A percentile compares a stretch with the other conserved stretches of the same genome.
phyloP scores from a whole-genome alignment of 2,888 invertebrate genomes.

The Drosophila maculinotata region DNA sequence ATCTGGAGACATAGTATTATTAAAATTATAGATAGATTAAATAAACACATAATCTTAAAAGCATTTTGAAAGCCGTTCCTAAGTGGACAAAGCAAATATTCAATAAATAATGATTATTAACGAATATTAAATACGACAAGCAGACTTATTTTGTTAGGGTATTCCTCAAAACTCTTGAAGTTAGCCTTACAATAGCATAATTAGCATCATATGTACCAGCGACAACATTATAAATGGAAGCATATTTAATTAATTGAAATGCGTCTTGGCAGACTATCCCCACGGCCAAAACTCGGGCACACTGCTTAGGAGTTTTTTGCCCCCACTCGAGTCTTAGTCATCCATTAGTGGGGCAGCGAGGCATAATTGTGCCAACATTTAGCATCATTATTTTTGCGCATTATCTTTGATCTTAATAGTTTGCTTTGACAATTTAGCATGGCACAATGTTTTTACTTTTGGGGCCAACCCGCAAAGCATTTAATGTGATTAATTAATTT shows the following conservation, averaged over 20 bases:
- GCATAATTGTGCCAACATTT: conserved; percentile 72
- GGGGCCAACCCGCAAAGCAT: conserved; percentile 47
- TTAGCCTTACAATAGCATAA: conserved; percentile 21
- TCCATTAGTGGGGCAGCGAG: conserved; percentile 59
- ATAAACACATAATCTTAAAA: too few relatives aligned
- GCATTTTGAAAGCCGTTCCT: too few relatives aligned
- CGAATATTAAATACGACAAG: too few relatives aligned
- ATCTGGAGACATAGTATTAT: too few relatives aligned
- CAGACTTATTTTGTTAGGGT: background rate
- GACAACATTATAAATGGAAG: background rate
- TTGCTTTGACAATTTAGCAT: conserved; percentile 61
- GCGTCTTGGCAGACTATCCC: conserved; percentile 15
- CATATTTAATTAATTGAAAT: conserved; percentile 67
- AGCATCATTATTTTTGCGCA: conserved; percentile 70
- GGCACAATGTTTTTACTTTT: conserved; percentile 29
- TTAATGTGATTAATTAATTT: conserved; percentile 77
- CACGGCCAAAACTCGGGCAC: conserved; percentile 4
- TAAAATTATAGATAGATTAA: too few relatives aligned
- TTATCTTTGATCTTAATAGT: conserved; percentile 78
- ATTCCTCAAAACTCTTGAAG: background rate
- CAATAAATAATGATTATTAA: too few relatives aligned
- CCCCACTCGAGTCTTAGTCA: conserved; percentile 18
- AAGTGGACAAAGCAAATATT: too few relatives aligned
- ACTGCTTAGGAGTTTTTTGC: background rate
- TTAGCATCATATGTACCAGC: conserved; percentile 33